phyloP scores from a whole-genome alignment of 2,797 vertebrate genomes.

The Sebastes flavidus region DNA sequence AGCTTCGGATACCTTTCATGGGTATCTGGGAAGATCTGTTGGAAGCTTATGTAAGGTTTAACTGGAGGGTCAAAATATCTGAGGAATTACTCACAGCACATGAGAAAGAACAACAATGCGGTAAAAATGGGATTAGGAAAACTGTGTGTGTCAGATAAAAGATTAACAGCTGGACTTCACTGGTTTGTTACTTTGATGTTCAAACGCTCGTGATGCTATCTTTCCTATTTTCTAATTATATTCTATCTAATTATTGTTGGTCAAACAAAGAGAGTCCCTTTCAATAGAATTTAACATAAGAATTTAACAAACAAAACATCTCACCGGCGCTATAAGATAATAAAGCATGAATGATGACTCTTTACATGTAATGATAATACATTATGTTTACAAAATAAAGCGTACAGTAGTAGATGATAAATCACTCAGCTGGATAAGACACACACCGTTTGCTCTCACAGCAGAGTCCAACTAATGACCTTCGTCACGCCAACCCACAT shows the following conservation, averaged over 20 bases:
- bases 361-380: background rate
- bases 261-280: background rate
- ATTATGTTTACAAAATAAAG: background rate
- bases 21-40: constrained; percentile 85
- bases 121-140: constrained; percentile 38
- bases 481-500: constrained; percentile 23
- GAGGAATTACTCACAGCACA: background rate
- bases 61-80: background rate
- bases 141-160: background rate
- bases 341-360: background rate
- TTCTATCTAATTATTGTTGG: background rate
- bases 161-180: background rate
- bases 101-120: constrained; percentile 22
- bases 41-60: constrained; percentile 53
- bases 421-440: constrained; percentile 25
- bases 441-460: constrained; percentile 16
- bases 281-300: background rate
- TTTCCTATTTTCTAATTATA: background rate
- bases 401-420: background rate
- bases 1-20: constrained; percentile 90
- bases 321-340: background rate
- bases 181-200: background rate
- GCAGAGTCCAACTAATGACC: constrained; percentile 21
- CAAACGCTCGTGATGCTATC: background rate
- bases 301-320: background rate